These are phyloP conservation scores for Montipora cactus DNA, from an alignment of 64 coral and sea anemone genomes.

Conservation along the genomic window DNA sequence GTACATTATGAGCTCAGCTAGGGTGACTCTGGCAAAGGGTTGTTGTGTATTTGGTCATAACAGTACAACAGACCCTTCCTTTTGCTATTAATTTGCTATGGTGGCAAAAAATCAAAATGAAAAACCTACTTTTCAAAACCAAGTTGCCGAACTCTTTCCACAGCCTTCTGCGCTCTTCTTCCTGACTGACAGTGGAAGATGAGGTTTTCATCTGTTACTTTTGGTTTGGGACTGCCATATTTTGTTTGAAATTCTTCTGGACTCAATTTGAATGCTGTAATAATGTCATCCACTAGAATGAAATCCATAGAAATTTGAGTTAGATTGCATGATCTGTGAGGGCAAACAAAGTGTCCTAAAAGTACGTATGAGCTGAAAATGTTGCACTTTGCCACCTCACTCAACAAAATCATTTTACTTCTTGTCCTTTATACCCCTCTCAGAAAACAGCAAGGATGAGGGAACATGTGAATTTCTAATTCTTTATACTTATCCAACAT, in stretches of 20 bases:
- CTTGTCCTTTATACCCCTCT: too few species aligned
- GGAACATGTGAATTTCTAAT: too few species aligned
- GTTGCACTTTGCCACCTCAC: too few species aligned
- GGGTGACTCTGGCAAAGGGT: too few species aligned
- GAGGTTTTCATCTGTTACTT: slow-evolving; percentile 76
- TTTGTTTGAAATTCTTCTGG: slow-evolving; percentile 70
- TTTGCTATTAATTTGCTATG: neutral
- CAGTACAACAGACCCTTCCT: too few species aligned
- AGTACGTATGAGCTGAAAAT: too few species aligned
- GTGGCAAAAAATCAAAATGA: neutral
- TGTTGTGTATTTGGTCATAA: too few species aligned
- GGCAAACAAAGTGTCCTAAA: too few species aligned
- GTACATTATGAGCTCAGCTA: too few species aligned
- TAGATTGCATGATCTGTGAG: neutral
- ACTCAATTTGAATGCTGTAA: slow-evolving; percentile 79
- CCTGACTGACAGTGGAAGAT: slow-evolving; percentile 91
- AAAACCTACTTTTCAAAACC: slow-evolving; percentile 81
- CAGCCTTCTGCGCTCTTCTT: slow-evolving; percentile 69
- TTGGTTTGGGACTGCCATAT: slow-evolving; percentile 77
- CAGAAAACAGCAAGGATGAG: too few species aligned
- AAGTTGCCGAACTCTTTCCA: slow-evolving; percentile 68
- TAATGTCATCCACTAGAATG: slow-evolving; percentile 72
- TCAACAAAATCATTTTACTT: too few species aligned
- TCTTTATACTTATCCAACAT: too few species aligned
- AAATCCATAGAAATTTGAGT: neutral